Percentiles rank a stretch among this genome's conserved stretches.
phyloP scores from a whole-genome alignment of 2,113 vertebrate genomes.

The Daubentonia madagascariensis region DNA sequence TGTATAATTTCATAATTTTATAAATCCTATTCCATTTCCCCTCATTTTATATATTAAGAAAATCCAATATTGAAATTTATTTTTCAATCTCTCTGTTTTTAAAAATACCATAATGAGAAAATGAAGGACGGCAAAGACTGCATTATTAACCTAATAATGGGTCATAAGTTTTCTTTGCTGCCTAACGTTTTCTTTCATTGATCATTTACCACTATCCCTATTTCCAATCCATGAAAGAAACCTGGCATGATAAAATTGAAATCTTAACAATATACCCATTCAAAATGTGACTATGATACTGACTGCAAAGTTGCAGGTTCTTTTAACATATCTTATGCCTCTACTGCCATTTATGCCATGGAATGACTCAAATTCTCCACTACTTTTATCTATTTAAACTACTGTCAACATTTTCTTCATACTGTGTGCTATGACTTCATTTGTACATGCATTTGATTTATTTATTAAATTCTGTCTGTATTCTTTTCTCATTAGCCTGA shows the following conservation, averaged over 20 bases:
- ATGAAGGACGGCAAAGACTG: neutral
- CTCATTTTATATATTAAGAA: neutral
- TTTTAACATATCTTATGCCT: neutral
- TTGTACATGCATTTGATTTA: neutral
- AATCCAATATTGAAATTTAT: neutral
- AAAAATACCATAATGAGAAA: neutral
- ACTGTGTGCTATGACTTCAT: neutral
- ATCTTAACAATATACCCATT: neutral
- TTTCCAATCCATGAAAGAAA: neutral
- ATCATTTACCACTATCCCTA: neutral
- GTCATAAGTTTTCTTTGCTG: neutral
- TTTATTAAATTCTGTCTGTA: neutral
- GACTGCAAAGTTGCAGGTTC: neutral
- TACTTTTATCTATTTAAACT: neutral
- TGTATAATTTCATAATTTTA: neutral
- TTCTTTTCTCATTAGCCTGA: neutral
- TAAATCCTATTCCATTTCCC: neutral
- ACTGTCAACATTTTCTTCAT: neutral
- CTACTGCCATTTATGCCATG: neutral
- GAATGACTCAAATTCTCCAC: neutral
- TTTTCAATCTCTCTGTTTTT: neutral
- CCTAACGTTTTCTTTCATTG: neutral
- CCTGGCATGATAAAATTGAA: neutral
- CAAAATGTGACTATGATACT: neutral
- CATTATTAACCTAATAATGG: neutral